A percentile compares a stretch with the other conserved stretches of the same genome.
These are phyloP conservation scores for Congeria kusceri DNA, from an alignment of 2,888 invertebrate genomes.

Conservation along the genomic window DNA sequence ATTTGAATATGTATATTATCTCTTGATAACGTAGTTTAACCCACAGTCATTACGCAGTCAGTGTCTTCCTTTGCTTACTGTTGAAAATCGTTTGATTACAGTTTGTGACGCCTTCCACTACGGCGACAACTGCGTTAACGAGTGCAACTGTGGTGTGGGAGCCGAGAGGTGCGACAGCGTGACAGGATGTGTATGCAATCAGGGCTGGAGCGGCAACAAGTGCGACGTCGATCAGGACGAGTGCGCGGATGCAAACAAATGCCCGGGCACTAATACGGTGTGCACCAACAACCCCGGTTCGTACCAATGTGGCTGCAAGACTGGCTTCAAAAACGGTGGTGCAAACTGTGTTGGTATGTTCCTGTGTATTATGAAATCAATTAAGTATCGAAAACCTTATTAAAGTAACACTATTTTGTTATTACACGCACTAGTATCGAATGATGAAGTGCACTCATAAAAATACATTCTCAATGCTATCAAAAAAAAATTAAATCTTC, in stretches of 20 bases:
- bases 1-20: not conserved
- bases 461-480: no score
- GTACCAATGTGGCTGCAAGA: constrained; percentile 56
- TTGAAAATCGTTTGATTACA: no score
- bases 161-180: constrained; percentile 47
- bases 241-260: constrained; percentile 53
- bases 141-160: constrained; percentile 63
- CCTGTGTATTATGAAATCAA: no score
- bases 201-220: constrained; percentile 59
- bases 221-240: constrained; percentile 64
- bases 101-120: constrained; percentile 58
- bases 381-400: no score
- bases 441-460: no score
- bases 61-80: no score
- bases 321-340: constrained; percentile 48
- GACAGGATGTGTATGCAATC: constrained; percentile 60
- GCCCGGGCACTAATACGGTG: constrained; percentile 43
- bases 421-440: no score
- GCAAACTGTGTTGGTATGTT: constrained; percentile 38
- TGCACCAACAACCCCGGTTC: constrained; percentile 63
- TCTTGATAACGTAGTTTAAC: no score
- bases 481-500: no score
- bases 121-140: constrained; percentile 57
- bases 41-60: no score
- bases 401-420: no score